These are phyloP conservation scores for Drosophila insularis DNA, from an alignment of 1,140 invertebrate species.

Conservation along the genomic window DNA sequence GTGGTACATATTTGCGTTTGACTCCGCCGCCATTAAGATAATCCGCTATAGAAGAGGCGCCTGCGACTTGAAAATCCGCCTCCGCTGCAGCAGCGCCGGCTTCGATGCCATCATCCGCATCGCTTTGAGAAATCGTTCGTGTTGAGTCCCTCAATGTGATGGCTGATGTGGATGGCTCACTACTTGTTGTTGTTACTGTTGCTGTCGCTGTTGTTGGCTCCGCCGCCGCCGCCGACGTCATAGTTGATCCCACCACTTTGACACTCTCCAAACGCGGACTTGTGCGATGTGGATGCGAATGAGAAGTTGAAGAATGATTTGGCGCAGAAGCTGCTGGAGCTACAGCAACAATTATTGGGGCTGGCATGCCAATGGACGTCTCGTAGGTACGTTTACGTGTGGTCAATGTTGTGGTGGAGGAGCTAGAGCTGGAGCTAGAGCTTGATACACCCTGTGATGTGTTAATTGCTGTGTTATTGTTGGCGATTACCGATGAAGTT, in stretches of 20 bases:
- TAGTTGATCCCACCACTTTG: constrained; percentile 12
- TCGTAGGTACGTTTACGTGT: constrained; percentile 77
- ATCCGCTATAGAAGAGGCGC: constrained; percentile 35
- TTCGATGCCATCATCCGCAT: constrained; percentile 59
- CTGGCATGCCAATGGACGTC: constrained; percentile 72
- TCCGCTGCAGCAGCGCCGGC: constrained; percentile 49
- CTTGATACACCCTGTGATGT: constrained; percentile 40
- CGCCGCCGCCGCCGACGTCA: constrained; percentile 17
- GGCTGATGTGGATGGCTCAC: constrained; percentile 33
- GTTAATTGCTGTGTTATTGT: constrained; percentile 72
- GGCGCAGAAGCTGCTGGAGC: constrained; percentile 7
- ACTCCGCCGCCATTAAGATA: constrained; percentile 53
- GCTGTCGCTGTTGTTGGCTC: constrained; percentile 20
- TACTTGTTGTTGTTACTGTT: constrained; percentile 18
- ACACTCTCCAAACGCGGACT: constrained; percentile 18
- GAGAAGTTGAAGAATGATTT: constrained; percentile 17
- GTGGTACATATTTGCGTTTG: constrained; percentile 61
- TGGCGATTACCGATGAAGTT: constrained; percentile 79
- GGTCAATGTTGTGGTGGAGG: constrained; percentile 48
- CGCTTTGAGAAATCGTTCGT: constrained; percentile 77
- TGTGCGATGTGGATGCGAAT: constrained; percentile 30
- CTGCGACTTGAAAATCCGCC: constrained; percentile 47
- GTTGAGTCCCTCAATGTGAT: constrained; percentile 69
- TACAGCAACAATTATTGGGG: constrained; percentile 15
- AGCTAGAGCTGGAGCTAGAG: constrained; percentile 28